A percentile compares a stretch with the other conserved stretches of the same genome.
Conservation (phyloP, 2,888 invertebrate species). For the Argynnis bischoffii region DNA sequence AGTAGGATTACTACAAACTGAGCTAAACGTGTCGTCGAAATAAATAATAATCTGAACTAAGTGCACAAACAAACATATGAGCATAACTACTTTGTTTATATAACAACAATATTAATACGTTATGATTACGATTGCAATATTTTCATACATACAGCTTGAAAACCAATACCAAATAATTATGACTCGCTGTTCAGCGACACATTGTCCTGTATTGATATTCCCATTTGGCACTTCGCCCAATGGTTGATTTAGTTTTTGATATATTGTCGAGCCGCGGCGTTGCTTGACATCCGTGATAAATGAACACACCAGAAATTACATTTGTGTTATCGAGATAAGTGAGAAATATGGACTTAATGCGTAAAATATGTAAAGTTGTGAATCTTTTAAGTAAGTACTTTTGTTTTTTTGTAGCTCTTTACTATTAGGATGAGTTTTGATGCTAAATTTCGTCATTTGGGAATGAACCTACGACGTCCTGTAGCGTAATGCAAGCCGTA, state of each 20-base stretch:
- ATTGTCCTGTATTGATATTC: conserved; percentile 36
- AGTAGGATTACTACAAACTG: no score
- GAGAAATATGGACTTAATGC: background rate
- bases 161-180: conserved; percentile 25
- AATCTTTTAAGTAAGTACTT: no score
- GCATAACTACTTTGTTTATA: no score
- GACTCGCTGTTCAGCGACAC: conserved; percentile 17
- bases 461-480: no score
- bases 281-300: conserved; percentile 35
- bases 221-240: conserved; percentile 36
- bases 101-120: no score
- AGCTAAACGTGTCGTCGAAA: no score
- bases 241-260: conserved; percentile 39
- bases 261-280: conserved; percentile 36
- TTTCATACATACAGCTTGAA: background rate
- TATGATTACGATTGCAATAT: background rate
- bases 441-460: no score
- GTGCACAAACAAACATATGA: no score
- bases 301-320: conserved; percentile 23
- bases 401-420: no score
- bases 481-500: no score
- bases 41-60: no score
- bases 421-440: no score
- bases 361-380: background rate
- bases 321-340: conserved; percentile 6